Evolutionary conservation across 2,113 vertebrate genomes (phyloP).

Genomic region (Acrocephalus arundinaceus): DNA sequence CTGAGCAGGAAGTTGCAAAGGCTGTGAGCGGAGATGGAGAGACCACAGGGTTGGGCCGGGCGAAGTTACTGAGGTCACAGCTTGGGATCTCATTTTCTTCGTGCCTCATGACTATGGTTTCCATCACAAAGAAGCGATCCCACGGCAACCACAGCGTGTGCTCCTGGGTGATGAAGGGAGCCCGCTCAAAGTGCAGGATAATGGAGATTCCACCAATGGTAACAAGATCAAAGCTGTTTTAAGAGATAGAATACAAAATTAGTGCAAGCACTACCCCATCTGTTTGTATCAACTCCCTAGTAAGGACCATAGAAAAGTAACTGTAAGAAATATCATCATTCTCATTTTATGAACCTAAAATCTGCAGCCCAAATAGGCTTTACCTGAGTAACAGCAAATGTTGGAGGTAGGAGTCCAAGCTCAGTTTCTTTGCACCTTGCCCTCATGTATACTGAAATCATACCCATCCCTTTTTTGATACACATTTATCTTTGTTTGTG

Average conservation of each 20-base stretch:
- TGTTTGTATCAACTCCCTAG: background rate
- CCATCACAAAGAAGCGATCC: conserved; percentile 99
- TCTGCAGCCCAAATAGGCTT: background rate
- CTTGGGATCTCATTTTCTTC: conserved; percentile 98
- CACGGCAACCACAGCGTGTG: conserved; percentile 96
- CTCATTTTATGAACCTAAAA: background rate
- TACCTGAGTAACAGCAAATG: background rate
- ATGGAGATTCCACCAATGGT: conserved; percentile 91
- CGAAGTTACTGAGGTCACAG: conserved; percentile 96
- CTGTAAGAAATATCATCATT: background rate
- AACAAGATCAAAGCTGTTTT: conserved; percentile 92
- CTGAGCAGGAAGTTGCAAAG: conserved; percentile 88
- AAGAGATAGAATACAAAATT: background rate
- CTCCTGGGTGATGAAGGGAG: conserved; percentile 97
- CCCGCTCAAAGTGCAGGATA: conserved; percentile 89
- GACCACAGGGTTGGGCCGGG: conserved; percentile 89
- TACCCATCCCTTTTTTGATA: background rate
- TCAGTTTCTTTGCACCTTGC: background rate
- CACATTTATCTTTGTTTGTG: background rate
- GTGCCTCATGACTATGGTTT: conserved; percentile 95
- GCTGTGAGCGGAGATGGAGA: conserved; percentile 90
- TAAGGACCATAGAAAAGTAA: background rate
- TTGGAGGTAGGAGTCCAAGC: background rate
- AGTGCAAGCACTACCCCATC: background rate
- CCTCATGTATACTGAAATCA: background rate